These are phyloP conservation scores for Scaptomyza hsui DNA, from an alignment of 1,140 invertebrate species.

Conservation along the genomic window DNA sequence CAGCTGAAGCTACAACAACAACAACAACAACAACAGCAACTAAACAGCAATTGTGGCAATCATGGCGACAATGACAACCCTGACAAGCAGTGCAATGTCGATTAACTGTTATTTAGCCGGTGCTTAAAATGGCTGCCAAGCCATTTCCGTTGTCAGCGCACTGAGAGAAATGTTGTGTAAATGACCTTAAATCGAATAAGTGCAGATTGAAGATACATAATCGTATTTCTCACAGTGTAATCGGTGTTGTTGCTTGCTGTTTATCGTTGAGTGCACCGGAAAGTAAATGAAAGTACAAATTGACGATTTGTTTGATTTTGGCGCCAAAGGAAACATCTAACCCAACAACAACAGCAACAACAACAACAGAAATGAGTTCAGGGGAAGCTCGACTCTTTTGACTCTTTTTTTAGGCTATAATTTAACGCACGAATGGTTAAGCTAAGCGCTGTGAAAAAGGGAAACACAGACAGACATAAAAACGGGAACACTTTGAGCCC, in stretches of 20 bases:
- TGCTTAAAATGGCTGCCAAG: constrained; percentile 77
- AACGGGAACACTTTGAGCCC: constrained; percentile 33
- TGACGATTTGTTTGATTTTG: constrained; percentile 79
- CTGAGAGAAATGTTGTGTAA: neutral
- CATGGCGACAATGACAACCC: constrained; percentile 54
- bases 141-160: constrained; percentile 58
- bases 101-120: constrained; percentile 78
- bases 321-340: constrained; percentile 54
- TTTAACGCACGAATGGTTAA: constrained; percentile 78
- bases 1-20: constrained; percentile 13
- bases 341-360: neutral
- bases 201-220: no score
- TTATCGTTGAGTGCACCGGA: constrained; percentile 57
- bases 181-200: no score
- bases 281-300: constrained; percentile 82
- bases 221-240: neutral
- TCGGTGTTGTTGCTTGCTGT: constrained; percentile 1
- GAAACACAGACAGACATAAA: constrained; percentile 20
- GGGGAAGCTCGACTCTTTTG: neutral
- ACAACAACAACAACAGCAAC: constrained; percentile 27
- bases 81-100: constrained; percentile 65
- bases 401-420: constrained; percentile 65
- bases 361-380: neutral
- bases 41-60: constrained; percentile 42
- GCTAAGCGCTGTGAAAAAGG: constrained; percentile 69